A percentile compares a stretch with the other conserved stretches of the same genome.
These are phyloP conservation scores for Amyelois transitella DNA, from an alignment of 1,140 invertebrate species.

Conservation along the genomic window DNA sequence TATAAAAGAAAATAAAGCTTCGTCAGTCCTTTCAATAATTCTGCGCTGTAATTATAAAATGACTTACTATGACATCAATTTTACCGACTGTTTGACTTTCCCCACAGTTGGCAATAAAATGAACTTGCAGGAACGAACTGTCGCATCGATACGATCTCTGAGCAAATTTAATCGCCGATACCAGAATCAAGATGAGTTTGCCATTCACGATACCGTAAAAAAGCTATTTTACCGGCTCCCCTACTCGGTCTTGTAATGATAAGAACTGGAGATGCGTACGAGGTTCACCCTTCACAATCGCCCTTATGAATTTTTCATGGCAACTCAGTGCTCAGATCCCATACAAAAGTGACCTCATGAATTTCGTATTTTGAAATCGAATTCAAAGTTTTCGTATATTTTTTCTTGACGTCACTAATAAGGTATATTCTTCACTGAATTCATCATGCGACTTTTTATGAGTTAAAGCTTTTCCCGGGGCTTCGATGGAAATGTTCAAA, in stretches of 20 bases:
- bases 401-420: too few relatives aligned
- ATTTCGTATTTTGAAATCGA: slow-evolving; percentile 12
- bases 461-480: background rate
- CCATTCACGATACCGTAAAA: slow-evolving; percentile 4
- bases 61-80: background rate
- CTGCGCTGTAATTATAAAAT: too few relatives aligned
- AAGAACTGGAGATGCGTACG: slow-evolving; percentile 1
- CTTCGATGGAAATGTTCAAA: too few relatives aligned
- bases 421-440: background rate
- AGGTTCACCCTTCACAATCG: slow-evolving; percentile 2
- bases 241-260: background rate
- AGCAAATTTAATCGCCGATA: slow-evolving; percentile 2
- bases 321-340: background rate
- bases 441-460: background rate
- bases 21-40: too few relatives aligned
- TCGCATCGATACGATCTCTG: background rate
- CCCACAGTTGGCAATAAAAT: background rate
- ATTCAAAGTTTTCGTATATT: slow-evolving; percentile 7
- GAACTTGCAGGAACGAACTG: background rate
- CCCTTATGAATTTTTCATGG: slow-evolving; percentile 12
- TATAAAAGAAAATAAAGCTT: too few relatives aligned
- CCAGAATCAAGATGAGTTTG: background rate
- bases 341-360: slow-evolving; percentile 14
- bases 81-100: background rate
- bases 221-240: slow-evolving; percentile 1